Conservation (phyloP, 2,113 vertebrate species). For the Stictonetta naevosa region DNA sequence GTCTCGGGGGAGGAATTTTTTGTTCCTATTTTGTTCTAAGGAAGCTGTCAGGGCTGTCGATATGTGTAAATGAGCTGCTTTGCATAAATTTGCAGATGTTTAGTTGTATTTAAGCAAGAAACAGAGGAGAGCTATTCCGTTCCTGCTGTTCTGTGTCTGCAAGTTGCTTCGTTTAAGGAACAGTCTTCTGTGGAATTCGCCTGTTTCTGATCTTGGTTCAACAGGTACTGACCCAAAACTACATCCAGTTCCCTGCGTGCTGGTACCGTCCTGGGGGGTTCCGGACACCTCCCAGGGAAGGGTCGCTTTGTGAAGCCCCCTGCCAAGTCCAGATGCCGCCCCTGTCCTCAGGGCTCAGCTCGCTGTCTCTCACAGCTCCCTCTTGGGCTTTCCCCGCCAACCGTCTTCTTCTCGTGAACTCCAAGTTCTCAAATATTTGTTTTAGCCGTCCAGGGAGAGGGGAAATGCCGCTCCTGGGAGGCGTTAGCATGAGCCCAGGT, state of each 20-base stretch:
- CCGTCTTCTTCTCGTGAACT: not conserved
- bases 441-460: not conserved
- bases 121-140: not conserved
- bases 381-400: not conserved
- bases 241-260: accelerated
- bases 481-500: not conserved
- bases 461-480: not conserved
- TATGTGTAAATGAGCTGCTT: conserved; percentile 2
- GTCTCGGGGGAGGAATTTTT: not conserved
- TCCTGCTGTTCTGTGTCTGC: not conserved
- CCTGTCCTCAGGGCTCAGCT: not conserved
- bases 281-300: not conserved
- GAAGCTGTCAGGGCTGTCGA: conserved; percentile 2
- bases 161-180: not conserved
- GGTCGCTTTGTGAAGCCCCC: not conserved
- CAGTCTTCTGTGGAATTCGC: not conserved
- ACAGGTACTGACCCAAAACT: not conserved
- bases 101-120: not conserved
- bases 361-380: not conserved
- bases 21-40: not conserved
- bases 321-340: accelerated
- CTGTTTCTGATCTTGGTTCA: not conserved
- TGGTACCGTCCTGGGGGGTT: not conserved
- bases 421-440: not conserved
- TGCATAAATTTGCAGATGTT: conserved; percentile 4